These are phyloP conservation scores for Mesocentrotus franciscanus DNA, from an alignment of 53 echinoderm and acorn worm species.

Conservation along the genomic window DNA sequence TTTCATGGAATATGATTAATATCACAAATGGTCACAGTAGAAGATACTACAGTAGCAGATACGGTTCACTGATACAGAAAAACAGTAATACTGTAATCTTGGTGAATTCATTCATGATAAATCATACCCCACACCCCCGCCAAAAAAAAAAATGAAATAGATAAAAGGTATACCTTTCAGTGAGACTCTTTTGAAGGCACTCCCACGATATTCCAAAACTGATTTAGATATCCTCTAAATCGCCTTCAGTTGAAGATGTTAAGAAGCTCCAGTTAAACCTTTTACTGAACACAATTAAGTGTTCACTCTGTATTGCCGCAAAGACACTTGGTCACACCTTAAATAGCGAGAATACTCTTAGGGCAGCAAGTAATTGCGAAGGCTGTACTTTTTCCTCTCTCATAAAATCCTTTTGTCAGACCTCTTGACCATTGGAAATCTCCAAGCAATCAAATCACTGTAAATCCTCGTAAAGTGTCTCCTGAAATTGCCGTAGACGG, in stretches of 20 bases:
- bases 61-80: not conserved
- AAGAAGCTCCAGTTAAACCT: not conserved
- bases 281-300: not conserved
- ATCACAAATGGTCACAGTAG: not conserved
- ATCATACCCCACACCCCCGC: not conserved
- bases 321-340: constrained; percentile 29
- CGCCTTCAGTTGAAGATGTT: not conserved
- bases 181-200: not conserved
- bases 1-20: not conserved
- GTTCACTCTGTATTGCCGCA: not conserved
- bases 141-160: not conserved
- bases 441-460: not conserved
- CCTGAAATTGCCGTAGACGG: not conserved
- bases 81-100: not conserved
- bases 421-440: constrained; percentile 32
- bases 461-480: constrained; percentile 34
- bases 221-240: constrained; percentile 34
- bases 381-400: constrained; percentile 8
- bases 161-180: not conserved
- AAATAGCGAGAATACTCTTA: not conserved
- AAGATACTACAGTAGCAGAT: no score
- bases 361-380: constrained; percentile 4
- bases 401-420: constrained; percentile 20
- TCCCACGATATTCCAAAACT: constrained; percentile 29
- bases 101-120: not conserved